Percentiles rank a stretch among this genome's conserved stretches.
Conservation (phyloP, 2,113 vertebrate genomes). For the Larimichthys crocea region DNA sequence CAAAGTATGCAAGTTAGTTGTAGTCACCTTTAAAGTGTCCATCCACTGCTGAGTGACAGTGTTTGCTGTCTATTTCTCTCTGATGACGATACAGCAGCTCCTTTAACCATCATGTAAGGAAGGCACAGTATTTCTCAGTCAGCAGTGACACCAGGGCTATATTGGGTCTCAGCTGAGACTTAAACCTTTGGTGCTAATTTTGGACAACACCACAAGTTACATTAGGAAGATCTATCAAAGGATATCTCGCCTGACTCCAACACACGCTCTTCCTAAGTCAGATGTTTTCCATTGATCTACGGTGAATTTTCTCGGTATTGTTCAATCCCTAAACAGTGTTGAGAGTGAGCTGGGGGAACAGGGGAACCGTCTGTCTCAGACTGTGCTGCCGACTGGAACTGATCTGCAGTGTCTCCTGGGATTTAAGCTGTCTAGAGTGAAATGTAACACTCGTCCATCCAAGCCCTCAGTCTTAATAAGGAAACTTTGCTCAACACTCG, state of each 20-base stretch:
- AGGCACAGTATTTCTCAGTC: slow-evolving; percentile 78
- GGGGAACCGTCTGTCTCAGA: slow-evolving; percentile 47
- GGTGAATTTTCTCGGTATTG: slow-evolving; percentile 17
- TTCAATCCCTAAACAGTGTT: slow-evolving; percentile 16
- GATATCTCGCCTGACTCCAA: slow-evolving; percentile 27
- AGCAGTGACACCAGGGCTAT: slow-evolving; percentile 81
- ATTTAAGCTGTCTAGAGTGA: slow-evolving; percentile 70
- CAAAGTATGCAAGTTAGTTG: slow-evolving; percentile 1
- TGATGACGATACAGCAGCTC: slow-evolving; percentile 53
- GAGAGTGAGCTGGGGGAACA: slow-evolving; percentile 15
- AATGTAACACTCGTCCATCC: slow-evolving; percentile 70
- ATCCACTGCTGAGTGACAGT: slow-evolving; percentile 40
- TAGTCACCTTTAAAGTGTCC: slow-evolving; percentile 17
- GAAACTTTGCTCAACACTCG: slow-evolving; percentile 67
- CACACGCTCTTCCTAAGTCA: slow-evolving; percentile 13
- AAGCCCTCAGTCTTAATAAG: slow-evolving; percentile 74
- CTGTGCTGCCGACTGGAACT: slow-evolving; percentile 61
- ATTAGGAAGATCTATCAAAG: slow-evolving; percentile 60
- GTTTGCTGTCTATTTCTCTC: slow-evolving; percentile 46
- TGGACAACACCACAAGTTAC: slow-evolving; percentile 72
- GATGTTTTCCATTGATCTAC: slow-evolving; percentile 6
- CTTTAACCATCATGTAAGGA: slow-evolving; percentile 58
- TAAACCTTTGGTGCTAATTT: slow-evolving; percentile 78
- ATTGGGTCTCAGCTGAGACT: slow-evolving; percentile 75
- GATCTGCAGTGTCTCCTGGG: slow-evolving; percentile 53